These are phyloP conservation scores for Orestias chungarensis DNA, from an alignment of 2,797 vertebrate genomes.

Conservation along the genomic window DNA sequence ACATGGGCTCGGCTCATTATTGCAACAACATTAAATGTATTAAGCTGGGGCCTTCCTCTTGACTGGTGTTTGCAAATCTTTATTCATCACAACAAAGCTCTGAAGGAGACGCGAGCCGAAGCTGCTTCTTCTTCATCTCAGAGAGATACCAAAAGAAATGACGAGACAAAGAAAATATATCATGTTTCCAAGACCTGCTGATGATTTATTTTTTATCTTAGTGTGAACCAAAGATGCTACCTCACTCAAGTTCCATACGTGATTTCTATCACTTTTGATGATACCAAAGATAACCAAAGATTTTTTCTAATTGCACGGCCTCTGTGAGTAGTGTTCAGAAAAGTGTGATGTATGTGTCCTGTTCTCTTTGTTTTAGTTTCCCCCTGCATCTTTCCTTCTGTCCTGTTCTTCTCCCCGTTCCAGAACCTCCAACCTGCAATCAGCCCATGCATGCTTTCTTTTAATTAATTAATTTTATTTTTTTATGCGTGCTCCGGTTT, in stretches of 20 bases:
- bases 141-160: constrained; percentile 64
- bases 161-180: constrained; percentile 59
- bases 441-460: constrained; percentile 49
- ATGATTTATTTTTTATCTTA: constrained; percentile 82
- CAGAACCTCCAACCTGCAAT: constrained; percentile 55
- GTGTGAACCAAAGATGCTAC: constrained; percentile 99
- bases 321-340: constrained; percentile 87
- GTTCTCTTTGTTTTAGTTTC: constrained; percentile 19
- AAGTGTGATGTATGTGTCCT: constrained; percentile 75
- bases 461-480: constrained; percentile 1
- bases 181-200: constrained; percentile 92
- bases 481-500: constrained; percentile 66
- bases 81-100: constrained; percentile 82
- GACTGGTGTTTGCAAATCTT: constrained; percentile 72
- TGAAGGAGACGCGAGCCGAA: constrained; percentile 83
- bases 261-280: constrained; percentile 99
- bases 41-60: constrained; percentile 74
- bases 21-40: constrained; percentile 67
- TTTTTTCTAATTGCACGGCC: constrained; percentile 93
- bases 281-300: constrained; percentile 99
- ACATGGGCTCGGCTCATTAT: constrained; percentile 71
- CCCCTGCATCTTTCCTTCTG: constrained; percentile 17
- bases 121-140: constrained; percentile 85
- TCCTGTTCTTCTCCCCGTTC: background rate
- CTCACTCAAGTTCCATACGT: constrained; percentile 99